These are phyloP conservation scores for Caenorhabditis panamensis DNA, from an alignment of 2,888 invertebrate species.

Conservation along the genomic window DNA sequence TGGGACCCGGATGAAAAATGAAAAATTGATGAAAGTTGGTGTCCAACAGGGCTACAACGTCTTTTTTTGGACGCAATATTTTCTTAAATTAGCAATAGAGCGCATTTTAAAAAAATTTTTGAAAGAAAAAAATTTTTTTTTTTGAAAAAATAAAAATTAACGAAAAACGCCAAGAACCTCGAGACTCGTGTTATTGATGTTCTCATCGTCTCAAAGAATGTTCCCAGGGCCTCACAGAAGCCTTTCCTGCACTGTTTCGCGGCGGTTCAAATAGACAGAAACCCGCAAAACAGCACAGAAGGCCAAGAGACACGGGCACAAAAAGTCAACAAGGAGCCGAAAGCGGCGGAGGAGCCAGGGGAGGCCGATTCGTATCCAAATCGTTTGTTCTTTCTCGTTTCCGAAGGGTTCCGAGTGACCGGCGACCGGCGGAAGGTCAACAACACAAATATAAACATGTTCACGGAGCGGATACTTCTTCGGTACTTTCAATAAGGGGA, in stretches of 20 bases:
- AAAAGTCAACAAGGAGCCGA: background rate
- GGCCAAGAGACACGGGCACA: background rate
- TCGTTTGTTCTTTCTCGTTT: constrained; percentile 9
- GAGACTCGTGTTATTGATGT: too few species aligned
- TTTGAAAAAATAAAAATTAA: background rate
- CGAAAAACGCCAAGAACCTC: too few species aligned
- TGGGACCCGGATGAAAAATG: constrained; percentile 12
- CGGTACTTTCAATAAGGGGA: background rate
- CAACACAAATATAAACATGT: background rate
- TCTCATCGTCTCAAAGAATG: background rate
- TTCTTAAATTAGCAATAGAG: too few species aligned
- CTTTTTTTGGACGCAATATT: background rate
- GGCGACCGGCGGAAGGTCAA: background rate
- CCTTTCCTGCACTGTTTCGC: too few species aligned
- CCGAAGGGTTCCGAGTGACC: background rate
- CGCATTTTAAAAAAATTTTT: background rate
- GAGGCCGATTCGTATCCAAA: background rate
- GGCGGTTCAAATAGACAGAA: too few species aligned
- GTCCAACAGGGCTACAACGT: too few species aligned
- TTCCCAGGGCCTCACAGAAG: background rate
- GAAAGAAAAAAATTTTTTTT: background rate
- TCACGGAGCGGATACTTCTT: background rate
- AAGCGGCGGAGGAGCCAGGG: background rate
- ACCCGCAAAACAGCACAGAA: background rate
- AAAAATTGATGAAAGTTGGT: constrained; percentile 16